Conservation (phyloP, 2,113 vertebrate genomes). For the Gorilla gorilla region DNA sequence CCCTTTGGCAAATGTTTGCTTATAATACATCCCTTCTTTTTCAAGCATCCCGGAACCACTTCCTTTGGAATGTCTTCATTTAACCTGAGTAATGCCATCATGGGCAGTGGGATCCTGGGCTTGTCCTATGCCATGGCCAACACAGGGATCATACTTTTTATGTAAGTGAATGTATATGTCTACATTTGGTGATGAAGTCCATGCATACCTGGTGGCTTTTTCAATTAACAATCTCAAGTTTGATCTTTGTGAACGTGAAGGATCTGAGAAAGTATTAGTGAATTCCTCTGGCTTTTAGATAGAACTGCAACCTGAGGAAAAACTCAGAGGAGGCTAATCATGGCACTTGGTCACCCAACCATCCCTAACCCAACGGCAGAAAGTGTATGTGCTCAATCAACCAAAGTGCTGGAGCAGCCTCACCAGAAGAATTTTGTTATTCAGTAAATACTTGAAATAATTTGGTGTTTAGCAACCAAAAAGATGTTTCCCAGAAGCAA, state of each 20-base stretch:
- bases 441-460: background rate
- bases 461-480: background rate
- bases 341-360: background rate
- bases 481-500: background rate
- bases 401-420: background rate
- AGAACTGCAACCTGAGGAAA: background rate
- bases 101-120: conserved; percentile 98
- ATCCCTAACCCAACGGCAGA: background rate
- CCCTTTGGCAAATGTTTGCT: background rate
- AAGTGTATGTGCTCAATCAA: background rate
- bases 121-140: conserved; percentile 98
- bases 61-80: conserved; percentile 98
- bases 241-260: background rate
- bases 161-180: conserved; percentile 86
- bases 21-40: background rate
- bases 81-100: conserved; percentile 98
- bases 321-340: background rate
- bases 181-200: background rate
- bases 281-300: background rate
- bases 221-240: background rate
- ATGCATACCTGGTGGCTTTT: background rate
- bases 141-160: conserved; percentile 95
- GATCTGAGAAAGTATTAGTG: background rate
- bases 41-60: conserved; percentile 92
- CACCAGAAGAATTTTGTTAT: background rate